A percentile compares a stretch with the other conserved stretches of the same genome.
These are phyloP conservation scores for Tarsius wallacei DNA, from an alignment of 2,797 vertebrate species.

Conservation along the genomic window DNA sequence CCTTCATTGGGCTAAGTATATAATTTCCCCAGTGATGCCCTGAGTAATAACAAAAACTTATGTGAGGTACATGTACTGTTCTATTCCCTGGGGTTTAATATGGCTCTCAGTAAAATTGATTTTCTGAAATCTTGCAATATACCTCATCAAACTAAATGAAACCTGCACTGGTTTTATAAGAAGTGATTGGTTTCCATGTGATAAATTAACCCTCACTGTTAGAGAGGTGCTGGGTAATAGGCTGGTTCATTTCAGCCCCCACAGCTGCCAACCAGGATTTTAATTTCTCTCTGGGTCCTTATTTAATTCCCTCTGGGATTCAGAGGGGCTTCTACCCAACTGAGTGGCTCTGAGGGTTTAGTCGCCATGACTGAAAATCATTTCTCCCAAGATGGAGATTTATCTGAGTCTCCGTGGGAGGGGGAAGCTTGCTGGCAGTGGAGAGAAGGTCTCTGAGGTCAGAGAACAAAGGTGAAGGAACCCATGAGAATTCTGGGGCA, in stretches of 20 bases:
- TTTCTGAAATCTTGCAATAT: conserved; percentile 92
- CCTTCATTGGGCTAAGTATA: conserved; percentile 90
- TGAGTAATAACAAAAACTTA: conserved; percentile 92
- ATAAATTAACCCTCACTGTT: conserved; percentile 89
- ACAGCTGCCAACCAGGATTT: conserved; percentile 84
- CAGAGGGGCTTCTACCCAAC: background rate
- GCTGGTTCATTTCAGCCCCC: conserved; percentile 85
- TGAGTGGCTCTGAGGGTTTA: conserved; percentile 44
- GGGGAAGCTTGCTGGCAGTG: background rate
- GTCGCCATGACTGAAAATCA: background rate
- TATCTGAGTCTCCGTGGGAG: conserved; percentile 37
- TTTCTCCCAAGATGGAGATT: conserved; percentile 26
- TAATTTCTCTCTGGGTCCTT: conserved; percentile 84
- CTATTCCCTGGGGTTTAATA: conserved; percentile 91
- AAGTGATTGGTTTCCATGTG: conserved; percentile 90
- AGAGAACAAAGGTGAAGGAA: background rate
- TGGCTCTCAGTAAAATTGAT: conserved; percentile 92
- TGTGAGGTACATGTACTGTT: conserved; percentile 90
- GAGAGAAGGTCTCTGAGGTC: background rate
- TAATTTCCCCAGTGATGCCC: conserved; percentile 92
- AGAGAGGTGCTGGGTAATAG: conserved; percentile 85
- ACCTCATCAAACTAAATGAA: conserved; percentile 93
- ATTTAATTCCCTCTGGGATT: conserved; percentile 80
- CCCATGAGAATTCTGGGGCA: background rate
- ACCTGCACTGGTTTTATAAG: conserved; percentile 89